Base-by-base conservation (phyloP, 2,113 vertebrate genomes). In the Zosterops pallidus region DNA sequence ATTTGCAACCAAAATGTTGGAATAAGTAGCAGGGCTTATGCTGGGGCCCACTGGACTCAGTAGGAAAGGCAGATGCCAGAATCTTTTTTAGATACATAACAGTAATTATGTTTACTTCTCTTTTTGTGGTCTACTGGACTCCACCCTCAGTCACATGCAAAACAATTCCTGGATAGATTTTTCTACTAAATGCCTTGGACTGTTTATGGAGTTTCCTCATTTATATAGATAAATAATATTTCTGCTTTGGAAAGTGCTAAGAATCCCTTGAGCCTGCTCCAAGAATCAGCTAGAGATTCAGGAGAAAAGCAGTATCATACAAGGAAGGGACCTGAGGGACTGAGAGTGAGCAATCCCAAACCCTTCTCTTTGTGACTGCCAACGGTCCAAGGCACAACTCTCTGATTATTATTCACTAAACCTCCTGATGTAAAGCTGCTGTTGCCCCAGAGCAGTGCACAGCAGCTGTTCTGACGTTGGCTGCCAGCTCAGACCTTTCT, bases 101-200 rank as follows among this genome's bases (percentile, higher is more conserved):
- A 96, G 83, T 89, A 83, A 90, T 93, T 84, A 77, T 91, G 93
- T 89, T 79, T 92, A 79, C 72, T 90, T 93, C 71, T 91, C 53
- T 83, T 86, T 90, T 50, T 83, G 75, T 42, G 80, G 5, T 18
- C 67, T 89, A 62, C 39, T 86, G 76, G 44, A 62, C 69, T 82
- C 80, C 53, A 86, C 77, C 56, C 87, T 94, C 53, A 52, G 28
- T 47, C 71, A 57, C 31, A 88, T 9, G 13, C 28, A 76, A 94
- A 94, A 90, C 86, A 94, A 86, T 86, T 95, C 72, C 89, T 96
- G 90, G 94, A 92, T 28, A 93, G 88, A 75, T 41, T 42, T 78
- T 93, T 90, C 53, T 72, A 53, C 44, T 78, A 39, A 93, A 88
- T n/a, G 79, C 60, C 25, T 90, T 42, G 6, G 64, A 60, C 44